Base-by-base conservation (phyloP, 1,140 invertebrate species). In the Drosophila funebris region DNA sequence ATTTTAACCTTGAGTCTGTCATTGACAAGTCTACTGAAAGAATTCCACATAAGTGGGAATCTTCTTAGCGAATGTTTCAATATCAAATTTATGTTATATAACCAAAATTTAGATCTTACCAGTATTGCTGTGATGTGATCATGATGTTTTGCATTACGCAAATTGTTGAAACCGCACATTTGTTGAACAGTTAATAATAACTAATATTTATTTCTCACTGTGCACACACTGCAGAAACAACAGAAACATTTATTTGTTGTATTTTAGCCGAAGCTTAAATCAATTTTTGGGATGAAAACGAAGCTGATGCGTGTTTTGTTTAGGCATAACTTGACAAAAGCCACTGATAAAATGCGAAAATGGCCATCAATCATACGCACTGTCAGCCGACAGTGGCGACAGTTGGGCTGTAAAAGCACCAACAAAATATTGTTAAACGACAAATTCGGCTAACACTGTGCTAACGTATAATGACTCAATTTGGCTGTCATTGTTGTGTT, bases 391-490 rank as follows among this genome's bases (percentile, higher is more conserved):
- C 48, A n/a, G n/a, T 77, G 73, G 43, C 71, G 68, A 82, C 62
- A 36, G 67, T 50, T 71, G 61, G 52, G 33, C 37, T 63, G 50
- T 54, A 63, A 63, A 50, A 44, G 14, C 22, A 39, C 27, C 33
- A 8, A 6, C 14, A 46, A 5, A n/a, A 58, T 48, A 39, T 48
- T 46, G 22, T 36, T 37, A 41, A 41, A 68, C 67, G 73, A 81
- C 67, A 78, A 81, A 82, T 77, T 82, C 39, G 60, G 44, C 67
- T 41, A 82, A 77, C 77, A 81, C 67, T 76, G 33, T 78, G 74
- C 82, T 88, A 78, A 88, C 83, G 72, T 87, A 82, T 82, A 87
- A 88, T 87, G 72, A 76, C 81, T 87, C 83, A 88, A 84, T 88
- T 87, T 78, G 44, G 70, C 46, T 81, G 77, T 78, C 81, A 72